Evolutionary conservation across 2,113 vertebrate species (phyloP).

Genomic region (Eudyptes chrysolophus): DNA sequence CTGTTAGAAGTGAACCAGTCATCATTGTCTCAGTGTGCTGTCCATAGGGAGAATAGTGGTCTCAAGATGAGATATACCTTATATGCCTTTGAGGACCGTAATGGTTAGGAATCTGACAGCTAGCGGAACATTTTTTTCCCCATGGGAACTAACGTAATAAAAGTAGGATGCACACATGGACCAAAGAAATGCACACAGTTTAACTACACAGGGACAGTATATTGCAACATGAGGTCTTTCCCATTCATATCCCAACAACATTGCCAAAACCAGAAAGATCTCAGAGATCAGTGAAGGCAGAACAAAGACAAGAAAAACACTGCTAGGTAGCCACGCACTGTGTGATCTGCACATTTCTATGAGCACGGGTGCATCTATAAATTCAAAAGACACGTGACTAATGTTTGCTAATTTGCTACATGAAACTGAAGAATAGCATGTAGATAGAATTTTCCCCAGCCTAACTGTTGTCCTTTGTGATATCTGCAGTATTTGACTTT

Average conservation of each 20-base stretch:
- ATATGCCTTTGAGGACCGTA: background rate
- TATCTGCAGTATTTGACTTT: background rate
- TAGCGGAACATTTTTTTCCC: background rate
- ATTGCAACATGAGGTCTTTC: background rate
- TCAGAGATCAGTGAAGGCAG: background rate
- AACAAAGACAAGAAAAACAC: background rate
- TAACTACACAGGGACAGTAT: background rate
- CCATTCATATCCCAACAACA: background rate
- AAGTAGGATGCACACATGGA: background rate
- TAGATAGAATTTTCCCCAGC: background rate
- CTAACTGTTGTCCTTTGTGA: background rate
- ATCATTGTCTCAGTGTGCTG: background rate
- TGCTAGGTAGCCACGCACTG: background rate
- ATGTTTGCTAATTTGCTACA: background rate
- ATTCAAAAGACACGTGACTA: background rate
- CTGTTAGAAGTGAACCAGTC: background rate
- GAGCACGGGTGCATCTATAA: background rate
- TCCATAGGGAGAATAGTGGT: background rate
- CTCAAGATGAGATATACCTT: background rate
- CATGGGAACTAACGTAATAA: background rate
- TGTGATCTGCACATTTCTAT: background rate
- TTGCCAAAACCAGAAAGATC: background rate
- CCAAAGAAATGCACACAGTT: background rate
- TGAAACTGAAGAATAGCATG: background rate
- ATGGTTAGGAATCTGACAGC: background rate